A percentile compares a stretch with the other conserved stretches of the same genome.
Conservation (phyloP, 53 echinoderm and acorn worm genomes). For the Apostichopus leukothele region DNA sequence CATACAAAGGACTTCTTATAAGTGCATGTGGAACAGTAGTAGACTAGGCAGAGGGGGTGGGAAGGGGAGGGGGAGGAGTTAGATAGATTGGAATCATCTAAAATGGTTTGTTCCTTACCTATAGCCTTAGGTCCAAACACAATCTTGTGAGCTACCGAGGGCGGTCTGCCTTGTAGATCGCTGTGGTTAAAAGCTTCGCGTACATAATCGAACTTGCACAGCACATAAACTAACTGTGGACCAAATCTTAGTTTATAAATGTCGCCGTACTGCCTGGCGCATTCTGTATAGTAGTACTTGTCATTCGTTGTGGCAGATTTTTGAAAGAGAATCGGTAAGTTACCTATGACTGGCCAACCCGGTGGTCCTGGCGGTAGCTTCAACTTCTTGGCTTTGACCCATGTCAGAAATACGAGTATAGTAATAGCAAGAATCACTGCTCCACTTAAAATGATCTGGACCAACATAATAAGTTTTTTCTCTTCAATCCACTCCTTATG, state of each 20-base stretch:
- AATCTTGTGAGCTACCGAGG: neutral
- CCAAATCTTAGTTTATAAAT: conserved; percentile 12
- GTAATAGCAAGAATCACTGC: too few relatives aligned
- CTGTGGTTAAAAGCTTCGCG: conserved; percentile 24
- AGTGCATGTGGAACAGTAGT: too few relatives aligned
- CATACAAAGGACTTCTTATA: too few relatives aligned
- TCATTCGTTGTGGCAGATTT: neutral
- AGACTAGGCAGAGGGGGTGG: too few relatives aligned
- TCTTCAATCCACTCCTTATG: too few relatives aligned
- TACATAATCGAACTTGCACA: conserved; percentile 1
- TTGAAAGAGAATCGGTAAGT: conserved; percentile 15
- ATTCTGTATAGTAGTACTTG: neutral
- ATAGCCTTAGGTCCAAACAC: conserved; percentile 2
- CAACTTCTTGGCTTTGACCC: neutral
- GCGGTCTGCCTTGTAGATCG: conserved; percentile 6
- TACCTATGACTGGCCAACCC: conserved; percentile 15
- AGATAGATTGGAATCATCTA: too few relatives aligned
- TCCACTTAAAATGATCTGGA: neutral
- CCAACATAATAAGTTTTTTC: neutral
- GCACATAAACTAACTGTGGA: conserved; percentile 19
- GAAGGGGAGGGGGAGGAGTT: too few relatives aligned
- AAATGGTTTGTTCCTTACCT: neutral
- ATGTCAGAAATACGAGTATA: neutral
- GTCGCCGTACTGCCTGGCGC: neutral
- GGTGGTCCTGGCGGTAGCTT: conserved; percentile 19